These are phyloP conservation scores for Bolinopsis microptera DNA, from an alignment of 37 sponge, comb jelly and placozoan genomes.

Conservation along the genomic window DNA sequence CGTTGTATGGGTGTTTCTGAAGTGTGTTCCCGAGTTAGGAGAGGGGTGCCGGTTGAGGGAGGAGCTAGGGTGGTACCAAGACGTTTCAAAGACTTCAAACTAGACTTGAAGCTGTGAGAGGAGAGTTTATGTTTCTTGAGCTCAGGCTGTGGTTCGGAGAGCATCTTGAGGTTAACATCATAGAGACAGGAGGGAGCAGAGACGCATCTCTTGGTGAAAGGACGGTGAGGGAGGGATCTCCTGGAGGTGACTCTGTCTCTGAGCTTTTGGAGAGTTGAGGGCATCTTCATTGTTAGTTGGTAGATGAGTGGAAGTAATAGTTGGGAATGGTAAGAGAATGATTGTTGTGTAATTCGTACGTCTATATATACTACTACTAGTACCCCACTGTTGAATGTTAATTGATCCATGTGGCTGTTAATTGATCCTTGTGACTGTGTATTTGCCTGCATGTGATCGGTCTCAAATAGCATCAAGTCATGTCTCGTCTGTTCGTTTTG, in stretches of 20 bases:
- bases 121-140: not conserved
- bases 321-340: too few species aligned
- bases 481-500: too few species aligned
- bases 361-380: too few species aligned
- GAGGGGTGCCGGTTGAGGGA: not conserved
- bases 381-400: too few species aligned
- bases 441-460: too few species aligned
- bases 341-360: too few species aligned
- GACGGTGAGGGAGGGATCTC: not conserved
- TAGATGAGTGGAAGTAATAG: too few species aligned
- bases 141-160: not conserved
- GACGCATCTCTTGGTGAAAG: constrained; percentile 1
- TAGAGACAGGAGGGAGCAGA: constrained; percentile 30
- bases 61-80: not conserved
- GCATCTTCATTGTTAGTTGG: constrained; percentile 62
- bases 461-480: too few species aligned
- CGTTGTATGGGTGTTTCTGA: not conserved
- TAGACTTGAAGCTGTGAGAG: not conserved
- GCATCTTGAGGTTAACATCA: not conserved
- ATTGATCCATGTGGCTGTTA: too few species aligned
- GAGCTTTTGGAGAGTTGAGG: not conserved
- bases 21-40: too few species aligned
- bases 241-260: not conserved
- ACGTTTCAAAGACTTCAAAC: not conserved
- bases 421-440: too few species aligned